phyloP scores from a whole-genome alignment of 2,888 invertebrate species.

The Ectemnius lituratus region DNA sequence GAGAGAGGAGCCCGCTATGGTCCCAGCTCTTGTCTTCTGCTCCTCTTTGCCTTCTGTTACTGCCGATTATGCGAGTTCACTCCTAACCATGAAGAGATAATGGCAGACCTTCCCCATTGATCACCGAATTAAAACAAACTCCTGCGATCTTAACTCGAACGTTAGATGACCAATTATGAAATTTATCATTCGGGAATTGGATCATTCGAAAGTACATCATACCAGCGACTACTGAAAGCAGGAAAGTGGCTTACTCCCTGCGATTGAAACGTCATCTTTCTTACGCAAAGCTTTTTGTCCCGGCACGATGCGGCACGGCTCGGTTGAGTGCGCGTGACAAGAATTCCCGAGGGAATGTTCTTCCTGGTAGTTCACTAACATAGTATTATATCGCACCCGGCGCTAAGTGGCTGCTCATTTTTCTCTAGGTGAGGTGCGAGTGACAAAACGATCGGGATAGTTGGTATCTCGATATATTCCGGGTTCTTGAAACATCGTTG shows the following conservation, averaged over 20 bases:
- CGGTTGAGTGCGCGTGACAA: conserved; percentile 50
- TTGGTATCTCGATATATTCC: not conserved
- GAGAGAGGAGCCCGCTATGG: conserved; percentile 26
- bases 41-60: conserved; percentile 22
- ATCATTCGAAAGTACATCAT: too few relatives aligned
- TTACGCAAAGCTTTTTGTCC: conserved; percentile 51
- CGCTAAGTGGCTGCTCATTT: conserved; percentile 47
- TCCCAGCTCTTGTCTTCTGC: conserved; percentile 16
- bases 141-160: too few relatives aligned
- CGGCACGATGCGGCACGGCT: conserved; percentile 39
- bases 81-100: not conserved
- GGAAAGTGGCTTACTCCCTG: too few relatives aligned
- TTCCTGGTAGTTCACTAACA: conserved; percentile 35
- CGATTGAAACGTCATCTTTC: conserved; percentile 55
- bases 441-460: conserved; percentile 9
- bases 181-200: too few relatives aligned
- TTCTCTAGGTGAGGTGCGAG: not conserved
- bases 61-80: conserved; percentile 30
- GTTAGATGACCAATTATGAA: too few relatives aligned
- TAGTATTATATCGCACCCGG: conserved; percentile 44
- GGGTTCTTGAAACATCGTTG: conserved; percentile 27
- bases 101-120: not conserved
- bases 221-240: too few relatives aligned
- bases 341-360: conserved; percentile 39
- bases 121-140: too few relatives aligned